phyloP scores from a whole-genome alignment of 2,888 invertebrate species.

The Drosophila diplacantha region DNA sequence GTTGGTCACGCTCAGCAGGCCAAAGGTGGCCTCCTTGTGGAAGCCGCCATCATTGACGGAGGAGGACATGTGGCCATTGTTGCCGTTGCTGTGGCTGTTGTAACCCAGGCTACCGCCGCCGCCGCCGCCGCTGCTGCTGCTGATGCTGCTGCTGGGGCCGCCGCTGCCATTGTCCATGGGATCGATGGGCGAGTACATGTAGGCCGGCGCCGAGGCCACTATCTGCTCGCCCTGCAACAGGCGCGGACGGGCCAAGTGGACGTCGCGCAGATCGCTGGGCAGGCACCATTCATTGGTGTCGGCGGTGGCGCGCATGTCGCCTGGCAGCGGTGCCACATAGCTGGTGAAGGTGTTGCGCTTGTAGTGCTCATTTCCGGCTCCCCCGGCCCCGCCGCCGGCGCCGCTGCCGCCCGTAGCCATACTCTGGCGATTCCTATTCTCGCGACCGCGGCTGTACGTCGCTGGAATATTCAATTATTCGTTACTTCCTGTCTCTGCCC shows the following conservation, averaged over 20 bases:
- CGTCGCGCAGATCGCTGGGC: conserved; percentile 71
- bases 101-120: conserved; percentile 74
- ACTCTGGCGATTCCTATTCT: conserved; percentile 9
- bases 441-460: conserved; percentile 36
- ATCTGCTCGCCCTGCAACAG: conserved; percentile 81
- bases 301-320: conserved; percentile 57
- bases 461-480: conserved; percentile 63
- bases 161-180: conserved; percentile 78
- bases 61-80: neutral
- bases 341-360: conserved; percentile 75
- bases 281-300: conserved; percentile 71
- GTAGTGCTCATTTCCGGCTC: conserved; percentile 57
- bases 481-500: conserved; percentile 52
- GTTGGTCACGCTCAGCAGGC: conserved; percentile 92
- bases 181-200: conserved; percentile 85
- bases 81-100: conserved; percentile 68
- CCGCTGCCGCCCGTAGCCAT: conserved; percentile 57
- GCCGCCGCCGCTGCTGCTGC: conserved; percentile 78
- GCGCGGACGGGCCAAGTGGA: conserved; percentile 69
- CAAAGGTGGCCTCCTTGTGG: conserved; percentile 86
- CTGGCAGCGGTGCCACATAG: conserved; percentile 72
- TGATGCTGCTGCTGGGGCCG: conserved; percentile 65
- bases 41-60: conserved; percentile 76
- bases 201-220: conserved; percentile 90
- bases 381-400: conserved; percentile 23